Conservation (phyloP, 2,888 invertebrate genomes). For the Orchesellides sinensis region DNA sequence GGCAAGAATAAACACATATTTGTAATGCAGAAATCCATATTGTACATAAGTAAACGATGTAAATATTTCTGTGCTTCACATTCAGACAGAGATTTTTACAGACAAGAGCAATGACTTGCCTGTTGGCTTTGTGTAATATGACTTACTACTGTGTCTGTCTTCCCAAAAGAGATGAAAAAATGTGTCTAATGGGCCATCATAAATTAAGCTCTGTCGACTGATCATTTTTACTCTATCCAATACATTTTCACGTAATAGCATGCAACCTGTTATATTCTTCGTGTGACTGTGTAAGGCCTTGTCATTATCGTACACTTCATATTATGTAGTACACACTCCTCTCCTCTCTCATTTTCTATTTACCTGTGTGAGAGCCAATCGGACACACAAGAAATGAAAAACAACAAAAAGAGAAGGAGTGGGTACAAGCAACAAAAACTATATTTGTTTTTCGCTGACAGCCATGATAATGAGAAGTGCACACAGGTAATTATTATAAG, state of each 20-base stretch:
- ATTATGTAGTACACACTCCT: too few species aligned
- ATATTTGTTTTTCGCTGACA: slow-evolving; percentile 52
- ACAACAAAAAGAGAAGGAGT: background rate
- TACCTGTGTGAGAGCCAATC: too few species aligned
- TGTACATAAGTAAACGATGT: too few species aligned
- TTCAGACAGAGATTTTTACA: too few species aligned
- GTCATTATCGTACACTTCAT: too few species aligned
- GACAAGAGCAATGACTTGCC: background rate
- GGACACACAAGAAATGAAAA: background rate
- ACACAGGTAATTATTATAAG: slow-evolving; percentile 18
- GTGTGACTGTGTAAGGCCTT: slow-evolving; percentile 8
- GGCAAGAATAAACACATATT: background rate
- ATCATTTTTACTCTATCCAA: slow-evolving; percentile 1
- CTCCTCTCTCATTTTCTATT: too few species aligned
- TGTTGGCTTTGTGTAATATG: too few species aligned
- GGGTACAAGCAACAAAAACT: slow-evolving; percentile 5
- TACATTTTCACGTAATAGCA: background rate
- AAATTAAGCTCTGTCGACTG: slow-evolving; percentile 16
- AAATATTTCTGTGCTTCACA: too few species aligned
- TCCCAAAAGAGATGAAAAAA: background rate
- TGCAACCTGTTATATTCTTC: too few species aligned
- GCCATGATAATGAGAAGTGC: slow-evolving; percentile 45
- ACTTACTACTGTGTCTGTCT: background rate
- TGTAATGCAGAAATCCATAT: too few species aligned
- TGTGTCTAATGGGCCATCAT: slow-evolving; percentile 9